A percentile compares a stretch with the other conserved stretches of the same genome.
phyloP scores from a whole-genome alignment of 1,140 invertebrate species.

The Holcopasites calliopsidis region DNA sequence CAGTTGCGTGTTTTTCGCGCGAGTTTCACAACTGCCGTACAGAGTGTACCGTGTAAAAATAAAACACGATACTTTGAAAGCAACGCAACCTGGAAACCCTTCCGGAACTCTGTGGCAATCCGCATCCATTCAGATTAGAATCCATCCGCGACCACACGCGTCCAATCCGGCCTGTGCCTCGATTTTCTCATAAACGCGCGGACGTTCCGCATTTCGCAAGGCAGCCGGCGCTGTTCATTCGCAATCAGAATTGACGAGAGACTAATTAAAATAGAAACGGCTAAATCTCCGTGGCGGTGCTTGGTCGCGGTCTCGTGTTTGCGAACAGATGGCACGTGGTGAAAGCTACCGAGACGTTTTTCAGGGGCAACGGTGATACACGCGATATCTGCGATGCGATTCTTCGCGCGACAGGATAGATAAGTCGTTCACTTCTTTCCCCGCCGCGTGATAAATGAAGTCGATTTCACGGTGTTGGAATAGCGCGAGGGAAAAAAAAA shows the following conservation, averaged over 20 bases:
- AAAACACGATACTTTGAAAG: neutral
- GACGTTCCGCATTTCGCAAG: no score
- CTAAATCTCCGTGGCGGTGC: neutral
- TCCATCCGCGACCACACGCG: neutral
- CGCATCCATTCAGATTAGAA: neutral
- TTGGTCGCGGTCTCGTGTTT: neutral
- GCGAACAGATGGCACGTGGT: constrained; percentile 34
- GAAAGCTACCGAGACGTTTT: constrained; percentile 31
- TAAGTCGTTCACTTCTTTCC: constrained; percentile 2
- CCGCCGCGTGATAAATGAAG: neutral
- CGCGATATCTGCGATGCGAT: constrained; percentile 23
- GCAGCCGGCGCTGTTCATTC: no score
- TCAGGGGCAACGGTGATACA: constrained; percentile 11
- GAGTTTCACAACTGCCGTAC: neutral
- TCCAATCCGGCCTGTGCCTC: neutral
- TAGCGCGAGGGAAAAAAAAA: neutral
- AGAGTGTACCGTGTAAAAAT: neutral
- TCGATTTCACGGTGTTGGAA: neutral
- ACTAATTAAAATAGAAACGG: constrained; percentile 17
- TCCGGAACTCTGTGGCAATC: neutral
- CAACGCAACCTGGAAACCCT: neutral
- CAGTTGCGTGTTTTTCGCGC: constrained; percentile 7
- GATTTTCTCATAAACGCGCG: neutral
- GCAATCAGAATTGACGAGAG: constrained; percentile 2
- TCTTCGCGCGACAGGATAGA: neutral